Evolutionary conservation across 2,113 vertebrate species (phyloP), one percentile per base, ranked within the genome.

Genomic region (Sminthopsis crassicaudata): DNA sequence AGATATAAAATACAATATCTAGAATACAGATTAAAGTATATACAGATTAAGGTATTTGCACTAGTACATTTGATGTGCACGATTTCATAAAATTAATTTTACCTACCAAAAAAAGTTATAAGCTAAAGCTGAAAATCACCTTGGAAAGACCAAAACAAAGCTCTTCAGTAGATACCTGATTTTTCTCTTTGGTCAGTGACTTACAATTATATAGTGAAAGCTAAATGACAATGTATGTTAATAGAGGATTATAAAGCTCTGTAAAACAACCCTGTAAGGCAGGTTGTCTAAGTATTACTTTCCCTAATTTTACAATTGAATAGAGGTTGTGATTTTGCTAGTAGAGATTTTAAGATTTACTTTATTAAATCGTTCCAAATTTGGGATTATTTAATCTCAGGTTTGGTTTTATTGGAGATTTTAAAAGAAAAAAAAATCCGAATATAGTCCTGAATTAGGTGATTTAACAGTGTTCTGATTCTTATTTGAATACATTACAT

Each of bases 61-160:
- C 99, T 99, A 99, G 99, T 99, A 99, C 98, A 99, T 97, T 97
- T 99, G 99, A 99, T 99, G 99, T 99, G 99, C 99, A 99, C 99
- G 99, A 99, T 99, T 99, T 99, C 99, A 99, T 99, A 99, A 99
- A 99, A 99, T 99, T 99, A 99, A 99, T 99, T 99, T 99, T 99
- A 98, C 98, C 98, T 98, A 95, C 55, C 8, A 67, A 67, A 67
- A 60, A 30, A 36, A 6, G 60, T 67, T 67, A 67, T 16, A 67
- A 67, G 27, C 57, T 57, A 8, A 57, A 57, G 25, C 10, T 67
- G 60, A 12, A 67, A 67, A 36, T 16, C 60, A 67, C 12, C 27
- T 30, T 67, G 27, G 4, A 0, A 30, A 60, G 57, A 27, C 10
- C 57, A 60, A 67, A 67, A 67, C 22, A 67, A 67, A 12, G 30